phyloP scores from a whole-genome alignment of 2,888 invertebrate genomes.

The Nomada hirtipes region DNA sequence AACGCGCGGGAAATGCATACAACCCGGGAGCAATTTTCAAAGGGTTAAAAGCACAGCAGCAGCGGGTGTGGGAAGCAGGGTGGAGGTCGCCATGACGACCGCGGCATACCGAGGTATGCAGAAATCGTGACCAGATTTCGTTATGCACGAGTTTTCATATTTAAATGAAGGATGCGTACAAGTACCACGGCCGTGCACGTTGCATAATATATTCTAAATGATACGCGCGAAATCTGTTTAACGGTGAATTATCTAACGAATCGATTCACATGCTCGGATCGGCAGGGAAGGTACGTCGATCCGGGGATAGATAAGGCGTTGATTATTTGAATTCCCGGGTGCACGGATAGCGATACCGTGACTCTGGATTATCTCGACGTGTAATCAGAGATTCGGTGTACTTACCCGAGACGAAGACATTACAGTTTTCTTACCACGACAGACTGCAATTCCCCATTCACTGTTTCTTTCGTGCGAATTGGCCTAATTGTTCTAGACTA shows the following conservation, averaged over 20 bases:
- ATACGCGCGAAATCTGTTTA: constrained; percentile 9
- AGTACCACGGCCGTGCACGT: neutral
- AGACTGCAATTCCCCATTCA: too few relatives aligned
- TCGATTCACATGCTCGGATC: neutral
- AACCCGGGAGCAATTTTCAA: constrained; percentile 32
- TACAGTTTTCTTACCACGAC: neutral
- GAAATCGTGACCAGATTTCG: constrained; percentile 63
- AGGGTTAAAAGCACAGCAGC: constrained; percentile 14
- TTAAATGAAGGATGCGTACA: constrained; percentile 50
- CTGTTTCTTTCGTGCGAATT: too few relatives aligned
- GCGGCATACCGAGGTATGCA: constrained; percentile 58
- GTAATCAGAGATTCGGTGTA: constrained; percentile 12
- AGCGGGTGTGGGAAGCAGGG: neutral
- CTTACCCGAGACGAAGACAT: constrained; percentile 11
- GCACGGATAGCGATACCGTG: neutral
- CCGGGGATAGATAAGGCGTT: neutral
- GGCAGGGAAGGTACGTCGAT: neutral
- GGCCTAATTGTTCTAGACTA: too few relatives aligned
- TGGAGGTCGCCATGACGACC: constrained; percentile 54
- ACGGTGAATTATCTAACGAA: neutral
- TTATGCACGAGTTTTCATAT: constrained; percentile 32
- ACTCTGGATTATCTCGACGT: constrained; percentile 14
- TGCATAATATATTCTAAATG: constrained; percentile 34
- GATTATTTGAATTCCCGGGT: neutral
- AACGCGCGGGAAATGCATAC: constrained; percentile 46